Evolutionary conservation across 1,140 invertebrate species (phyloP).

Genomic region (Atta cephalotes): DNA sequence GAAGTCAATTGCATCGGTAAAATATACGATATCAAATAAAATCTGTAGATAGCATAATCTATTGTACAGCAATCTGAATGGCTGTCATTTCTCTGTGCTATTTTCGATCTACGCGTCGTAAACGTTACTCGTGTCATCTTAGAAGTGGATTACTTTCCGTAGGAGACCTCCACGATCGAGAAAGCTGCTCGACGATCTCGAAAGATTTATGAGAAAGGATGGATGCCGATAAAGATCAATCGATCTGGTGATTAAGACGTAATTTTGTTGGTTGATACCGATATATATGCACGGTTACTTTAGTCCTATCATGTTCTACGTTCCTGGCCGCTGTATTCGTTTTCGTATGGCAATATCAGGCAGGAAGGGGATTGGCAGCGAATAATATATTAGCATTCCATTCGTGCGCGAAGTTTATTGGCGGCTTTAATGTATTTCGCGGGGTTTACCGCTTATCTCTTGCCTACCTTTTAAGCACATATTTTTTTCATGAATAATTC

Average conservation of each 20-base stretch:
- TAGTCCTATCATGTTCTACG: slow-evolving; percentile 52
- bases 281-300: slow-evolving; percentile 39
- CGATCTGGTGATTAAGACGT: slow-evolving; percentile 70
- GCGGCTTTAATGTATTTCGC: slow-evolving; percentile 72
- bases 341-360: slow-evolving; percentile 63
- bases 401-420: slow-evolving; percentile 70
- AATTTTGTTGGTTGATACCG: slow-evolving; percentile 61
- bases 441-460: slow-evolving; percentile 67
- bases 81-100: slow-evolving; percentile 5
- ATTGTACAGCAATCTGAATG: slow-evolving; percentile 17
- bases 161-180: slow-evolving; percentile 36
- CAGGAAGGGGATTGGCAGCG: slow-evolving; percentile 63
- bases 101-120: slow-evolving; percentile 32
- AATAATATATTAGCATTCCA: slow-evolving; percentile 76
- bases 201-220: slow-evolving; percentile 66
- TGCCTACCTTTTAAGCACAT: slow-evolving; percentile 62
- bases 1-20: background rate
- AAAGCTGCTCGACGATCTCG: slow-evolving; percentile 35
- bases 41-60: background rate
- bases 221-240: slow-evolving; percentile 69
- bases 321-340: slow-evolving; percentile 46
- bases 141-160: slow-evolving; percentile 16
- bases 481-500: slow-evolving; percentile 72
- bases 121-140: slow-evolving; percentile 46
- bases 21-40: slow-evolving; percentile 45